Evolutionary conservation across 1,140 invertebrate genomes (phyloP), one percentile per base, ranked within the genome.

Genomic region (Lasioglossum baleicum): DNA sequence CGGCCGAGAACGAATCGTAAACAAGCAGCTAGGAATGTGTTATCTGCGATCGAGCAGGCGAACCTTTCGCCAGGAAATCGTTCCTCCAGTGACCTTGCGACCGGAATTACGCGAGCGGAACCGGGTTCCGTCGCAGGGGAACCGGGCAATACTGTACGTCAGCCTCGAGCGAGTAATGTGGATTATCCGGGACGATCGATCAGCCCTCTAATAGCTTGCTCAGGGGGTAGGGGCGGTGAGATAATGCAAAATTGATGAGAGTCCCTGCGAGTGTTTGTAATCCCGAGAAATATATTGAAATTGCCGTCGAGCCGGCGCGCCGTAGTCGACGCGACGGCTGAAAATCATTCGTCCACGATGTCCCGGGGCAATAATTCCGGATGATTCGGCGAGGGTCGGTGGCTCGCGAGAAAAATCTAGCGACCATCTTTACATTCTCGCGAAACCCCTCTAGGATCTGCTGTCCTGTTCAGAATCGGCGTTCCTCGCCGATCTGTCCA

Each of bases 231-330:
- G 81, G 69, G 48, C 74, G 77, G 84, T 64, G 84, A 87, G 85
- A 87, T 87, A 87, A 87, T 87, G 84, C 85, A 87, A 87, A 87
- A 87, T 87, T 86, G 85, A 87, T 87, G 85, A 86, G 85, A 86
- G 84, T 86, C 84, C 73, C 81, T 75, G 17, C 69, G 84, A 86
- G 84, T 86, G 84, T 86, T 86, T 86, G 84, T 86, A 86, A 83
- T 86, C 84, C 84, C 76, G 84, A 86, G 84, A 86, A 86, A 86
- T 86, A 86, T 87, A 87, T 87, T 86, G 85, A 87, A 87, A 87
- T 83, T 87, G 84, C 85, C 81, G 73, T 70, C 75, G 75, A 85
- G 58, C 15, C 31, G 31, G 72, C 68, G 35, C 42, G 1, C 10
- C 7, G 51, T 31, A 78, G 2, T 35, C 35, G 35, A 35, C 35